phyloP scores from a whole-genome alignment of 2,888 invertebrate species.

The Cephus pygmeus region DNA sequence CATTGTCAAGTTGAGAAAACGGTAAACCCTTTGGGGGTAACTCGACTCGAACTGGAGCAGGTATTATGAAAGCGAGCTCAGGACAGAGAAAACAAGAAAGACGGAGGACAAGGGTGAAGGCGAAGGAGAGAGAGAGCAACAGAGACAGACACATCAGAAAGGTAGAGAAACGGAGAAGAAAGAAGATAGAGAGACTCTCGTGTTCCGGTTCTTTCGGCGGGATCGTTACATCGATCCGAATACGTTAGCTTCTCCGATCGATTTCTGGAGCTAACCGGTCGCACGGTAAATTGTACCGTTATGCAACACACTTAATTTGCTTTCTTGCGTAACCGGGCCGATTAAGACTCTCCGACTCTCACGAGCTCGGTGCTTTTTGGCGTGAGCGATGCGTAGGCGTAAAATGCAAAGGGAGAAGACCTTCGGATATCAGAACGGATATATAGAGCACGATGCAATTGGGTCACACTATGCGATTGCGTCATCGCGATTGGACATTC shows the following conservation, averaged over 20 bases:
- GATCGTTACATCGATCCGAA: neutral
- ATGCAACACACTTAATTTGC: conserved; percentile 33
- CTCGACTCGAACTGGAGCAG: neutral
- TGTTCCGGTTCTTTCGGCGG: neutral
- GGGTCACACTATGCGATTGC: neutral
- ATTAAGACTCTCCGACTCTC: conserved; percentile 32
- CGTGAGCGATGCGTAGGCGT: neutral
- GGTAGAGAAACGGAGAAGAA: too few relatives aligned
- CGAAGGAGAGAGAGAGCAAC: neutral
- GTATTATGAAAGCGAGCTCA: neutral
- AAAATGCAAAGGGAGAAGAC: neutral
- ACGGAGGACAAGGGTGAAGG: neutral
- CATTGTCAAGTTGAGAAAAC: neutral
- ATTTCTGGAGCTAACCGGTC: neutral
- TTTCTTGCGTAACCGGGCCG: conserved; percentile 39
- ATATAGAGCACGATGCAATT: neutral
- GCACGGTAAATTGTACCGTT: conserved; percentile 18
- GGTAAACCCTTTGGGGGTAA: neutral
- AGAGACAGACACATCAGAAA: too few relatives aligned
- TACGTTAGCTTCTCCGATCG: neutral
- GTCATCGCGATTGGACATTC: neutral
- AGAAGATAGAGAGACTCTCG: neutral
- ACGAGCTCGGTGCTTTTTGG: neutral
- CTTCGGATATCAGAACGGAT: neutral
- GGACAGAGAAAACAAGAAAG: neutral